phyloP scores from a whole-genome alignment of 2,797 vertebrate species.

The Furcifer pardalis region DNA sequence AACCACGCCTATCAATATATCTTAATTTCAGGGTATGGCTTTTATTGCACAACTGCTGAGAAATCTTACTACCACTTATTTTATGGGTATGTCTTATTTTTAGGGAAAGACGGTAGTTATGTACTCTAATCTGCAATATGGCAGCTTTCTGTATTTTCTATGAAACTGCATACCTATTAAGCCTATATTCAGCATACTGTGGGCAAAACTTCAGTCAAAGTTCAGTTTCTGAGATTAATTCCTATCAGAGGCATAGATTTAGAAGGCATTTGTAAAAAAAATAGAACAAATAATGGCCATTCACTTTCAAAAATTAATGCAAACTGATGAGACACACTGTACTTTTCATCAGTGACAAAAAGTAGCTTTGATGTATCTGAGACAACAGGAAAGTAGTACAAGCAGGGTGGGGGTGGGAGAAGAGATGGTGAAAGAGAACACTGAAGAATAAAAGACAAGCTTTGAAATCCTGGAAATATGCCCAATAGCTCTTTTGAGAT shows the following conservation, averaged over 20 bases:
- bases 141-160: neutral
- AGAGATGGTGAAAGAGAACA: rapidly evolving
- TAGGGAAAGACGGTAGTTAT: too few species aligned
- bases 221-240: rapidly evolving
- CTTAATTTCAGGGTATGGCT: too few species aligned
- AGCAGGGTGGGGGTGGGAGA: neutral
- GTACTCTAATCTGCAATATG: neutral
- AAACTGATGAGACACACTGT: conserved; percentile 28
- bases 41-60: too few species aligned
- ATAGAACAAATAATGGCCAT: conserved; percentile 1
- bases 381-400: conserved; percentile 28
- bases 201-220: neutral
- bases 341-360: rapidly evolving
- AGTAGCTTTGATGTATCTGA: neutral
- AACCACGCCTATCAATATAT: too few species aligned
- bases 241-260: neutral
- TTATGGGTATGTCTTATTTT: too few species aligned
- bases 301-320: conserved; percentile 13
- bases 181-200: neutral
- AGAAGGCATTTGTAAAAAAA: neutral
- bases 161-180: neutral
- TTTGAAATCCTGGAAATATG: neutral
- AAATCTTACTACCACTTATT: too few species aligned
- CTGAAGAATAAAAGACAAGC: conserved; percentile 26
- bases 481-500: conserved; percentile 17